Percentiles rank a stretch among this genome's conserved stretches.
Conservation (phyloP, 53 echinoderm and acorn worm species). For the Actinopyga echinites region DNA sequence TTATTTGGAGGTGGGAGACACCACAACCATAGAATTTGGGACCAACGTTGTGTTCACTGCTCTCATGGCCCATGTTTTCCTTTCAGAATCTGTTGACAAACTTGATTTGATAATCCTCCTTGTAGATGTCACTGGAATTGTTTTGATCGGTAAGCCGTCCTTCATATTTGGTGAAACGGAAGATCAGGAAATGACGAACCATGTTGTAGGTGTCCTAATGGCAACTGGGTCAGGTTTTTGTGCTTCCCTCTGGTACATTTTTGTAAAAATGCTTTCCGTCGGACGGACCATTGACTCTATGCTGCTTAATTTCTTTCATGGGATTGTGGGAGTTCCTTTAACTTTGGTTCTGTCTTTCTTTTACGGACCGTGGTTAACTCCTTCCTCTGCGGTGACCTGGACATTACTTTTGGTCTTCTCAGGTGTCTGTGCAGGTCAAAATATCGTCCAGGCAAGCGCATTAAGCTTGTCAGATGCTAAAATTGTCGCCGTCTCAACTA, state of each 20-base stretch:
- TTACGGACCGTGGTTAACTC: neutral
- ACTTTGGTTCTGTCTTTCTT: neutral
- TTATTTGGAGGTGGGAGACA: neutral
- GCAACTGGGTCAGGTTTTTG: no score
- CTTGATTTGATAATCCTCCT: no score
- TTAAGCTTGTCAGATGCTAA: neutral
- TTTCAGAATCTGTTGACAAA: no score
- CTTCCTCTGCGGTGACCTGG: neutral
- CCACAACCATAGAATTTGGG: neutral
- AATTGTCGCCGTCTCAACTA: neutral
- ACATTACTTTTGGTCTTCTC: neutral
- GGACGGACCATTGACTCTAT: no score
- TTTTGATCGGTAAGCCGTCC: neutral
- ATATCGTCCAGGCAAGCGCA: neutral
- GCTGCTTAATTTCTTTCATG: no score
- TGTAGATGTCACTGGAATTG: no score
- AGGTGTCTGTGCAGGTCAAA: neutral
- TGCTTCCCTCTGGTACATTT: no score
- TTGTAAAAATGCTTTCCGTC: no score
- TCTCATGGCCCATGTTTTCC: neutral
- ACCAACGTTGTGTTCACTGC: neutral
- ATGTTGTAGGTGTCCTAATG: no score
- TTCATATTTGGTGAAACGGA: no score
- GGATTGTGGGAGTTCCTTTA: neutral
- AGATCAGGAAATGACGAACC: no score